phyloP scores from a whole-genome alignment of 2,113 vertebrate species.

The Capricornis sumatraensis region DNA sequence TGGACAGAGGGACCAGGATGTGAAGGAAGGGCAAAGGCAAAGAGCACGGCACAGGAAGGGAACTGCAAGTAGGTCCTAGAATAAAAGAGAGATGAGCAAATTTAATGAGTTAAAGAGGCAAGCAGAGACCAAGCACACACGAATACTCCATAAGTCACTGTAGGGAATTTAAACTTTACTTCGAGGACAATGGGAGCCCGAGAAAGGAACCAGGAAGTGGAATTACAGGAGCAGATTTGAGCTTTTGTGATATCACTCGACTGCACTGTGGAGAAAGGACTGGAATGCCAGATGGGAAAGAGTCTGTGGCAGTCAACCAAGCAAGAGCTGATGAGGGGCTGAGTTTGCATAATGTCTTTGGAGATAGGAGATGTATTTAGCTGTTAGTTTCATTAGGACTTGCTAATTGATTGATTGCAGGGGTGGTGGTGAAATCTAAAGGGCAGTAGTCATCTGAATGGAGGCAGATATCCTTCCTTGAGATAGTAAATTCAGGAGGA shows the following conservation, averaged over 20 bases:
- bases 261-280: background rate
- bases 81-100: background rate
- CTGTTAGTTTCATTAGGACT: background rate
- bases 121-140: background rate
- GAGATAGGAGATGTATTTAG: background rate
- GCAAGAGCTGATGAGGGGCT: background rate
- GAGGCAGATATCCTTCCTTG: background rate
- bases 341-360: background rate
- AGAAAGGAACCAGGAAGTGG: background rate
- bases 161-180: background rate
- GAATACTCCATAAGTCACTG: background rate
- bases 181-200: background rate
- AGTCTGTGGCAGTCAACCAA: background rate
- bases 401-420: background rate
- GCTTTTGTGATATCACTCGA: background rate
- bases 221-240: background rate
- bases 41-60: background rate
- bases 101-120: background rate
- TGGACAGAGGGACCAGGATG: background rate
- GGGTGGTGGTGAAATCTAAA: background rate
- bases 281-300: background rate
- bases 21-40: background rate
- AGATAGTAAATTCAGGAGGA: background rate
- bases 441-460: too few relatives aligned
- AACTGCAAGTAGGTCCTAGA: background rate